Evolutionary conservation across 2,888 invertebrate genomes (phyloP).

Genomic region (Noctua janthina): DNA sequence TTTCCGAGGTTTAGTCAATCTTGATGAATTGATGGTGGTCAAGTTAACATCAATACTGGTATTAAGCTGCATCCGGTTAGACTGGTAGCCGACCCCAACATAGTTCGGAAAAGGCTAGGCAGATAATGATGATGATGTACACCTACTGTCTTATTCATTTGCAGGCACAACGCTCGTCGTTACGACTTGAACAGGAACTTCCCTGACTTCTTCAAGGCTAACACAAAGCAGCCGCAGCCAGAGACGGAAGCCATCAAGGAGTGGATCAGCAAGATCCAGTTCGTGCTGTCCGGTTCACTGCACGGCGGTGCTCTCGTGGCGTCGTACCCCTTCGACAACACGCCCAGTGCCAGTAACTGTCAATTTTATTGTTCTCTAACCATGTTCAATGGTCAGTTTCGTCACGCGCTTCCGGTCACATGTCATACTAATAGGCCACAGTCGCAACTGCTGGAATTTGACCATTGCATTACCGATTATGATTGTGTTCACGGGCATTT

Average conservation of each 20-base stretch:
- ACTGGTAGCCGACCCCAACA: too few relatives aligned
- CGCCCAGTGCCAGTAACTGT: conserved; percentile 96
- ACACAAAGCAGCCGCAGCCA: conserved; percentile 96
- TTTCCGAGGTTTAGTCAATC: conserved; percentile 7
- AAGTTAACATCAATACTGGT: too few relatives aligned
- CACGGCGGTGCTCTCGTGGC: conserved; percentile 99
- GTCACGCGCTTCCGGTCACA: conserved; percentile 52
- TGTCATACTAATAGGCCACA: conserved; percentile 10
- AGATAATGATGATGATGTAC: too few relatives aligned
- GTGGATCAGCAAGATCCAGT: conserved; percentile 98
- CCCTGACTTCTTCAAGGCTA: conserved; percentile 98
- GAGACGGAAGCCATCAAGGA: conserved; percentile 98
- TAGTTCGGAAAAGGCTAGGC: too few relatives aligned
- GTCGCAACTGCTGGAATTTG: conserved; percentile 22
- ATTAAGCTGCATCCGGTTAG: too few relatives aligned
- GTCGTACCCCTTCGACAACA: conserved; percentile 99
- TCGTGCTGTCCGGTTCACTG: conserved; percentile 97
- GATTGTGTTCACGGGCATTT: conserved; percentile 13
- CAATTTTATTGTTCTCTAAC: conserved; percentile 39
- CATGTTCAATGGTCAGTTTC: conserved; percentile 34
- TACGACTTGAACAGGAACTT: conserved; percentile 99
- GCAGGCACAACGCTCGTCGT: conserved; percentile 95
- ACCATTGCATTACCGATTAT: conserved; percentile 20
- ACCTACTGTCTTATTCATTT: conserved; percentile 33
- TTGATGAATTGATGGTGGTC: conserved; percentile 2